phyloP scores from a whole-genome alignment of 1,140 invertebrate genomes.

The Pseudobourletiella spinata region DNA sequence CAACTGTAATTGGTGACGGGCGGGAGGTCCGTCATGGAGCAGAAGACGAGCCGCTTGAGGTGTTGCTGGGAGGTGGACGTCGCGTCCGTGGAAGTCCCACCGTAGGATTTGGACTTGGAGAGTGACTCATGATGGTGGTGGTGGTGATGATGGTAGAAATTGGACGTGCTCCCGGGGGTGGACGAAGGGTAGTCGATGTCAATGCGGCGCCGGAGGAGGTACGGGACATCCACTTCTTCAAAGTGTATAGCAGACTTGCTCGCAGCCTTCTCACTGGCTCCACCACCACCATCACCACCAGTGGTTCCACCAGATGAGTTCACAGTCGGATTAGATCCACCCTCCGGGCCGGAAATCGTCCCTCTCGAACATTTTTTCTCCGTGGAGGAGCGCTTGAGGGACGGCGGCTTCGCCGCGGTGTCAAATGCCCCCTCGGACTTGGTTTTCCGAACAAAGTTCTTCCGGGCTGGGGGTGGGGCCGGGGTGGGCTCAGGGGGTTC shows the following conservation, averaged over 20 bases:
- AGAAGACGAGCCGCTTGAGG: slow-evolving; percentile 12
- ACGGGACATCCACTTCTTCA: slow-evolving; percentile 29
- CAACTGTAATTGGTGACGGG: slow-evolving; percentile 20
- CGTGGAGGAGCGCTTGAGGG: not conserved
- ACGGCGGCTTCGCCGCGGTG: not conserved
- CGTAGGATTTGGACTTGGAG: slow-evolving; percentile 27
- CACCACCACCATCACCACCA: no score
- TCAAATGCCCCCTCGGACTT: slow-evolving; percentile 8
- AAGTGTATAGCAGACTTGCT: slow-evolving; percentile 13
- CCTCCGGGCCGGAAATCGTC: not conserved
- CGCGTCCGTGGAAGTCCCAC: slow-evolving; percentile 3
- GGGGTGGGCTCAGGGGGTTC: no score
- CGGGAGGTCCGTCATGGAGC: slow-evolving; percentile 23
- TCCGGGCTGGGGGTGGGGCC: slow-evolving; percentile 1
- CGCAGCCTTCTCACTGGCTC: no score
- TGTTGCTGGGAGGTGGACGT: not conserved
- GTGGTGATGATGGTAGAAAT: slow-evolving; percentile 6
- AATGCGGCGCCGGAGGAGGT: slow-evolving; percentile 23
- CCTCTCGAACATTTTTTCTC: not conserved
- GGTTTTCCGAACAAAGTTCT: slow-evolving; percentile 2
- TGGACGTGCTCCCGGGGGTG: not conserved
- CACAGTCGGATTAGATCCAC: not conserved
- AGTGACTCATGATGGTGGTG: slow-evolving; percentile 18
- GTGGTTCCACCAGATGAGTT: no score
- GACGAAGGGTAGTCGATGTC: slow-evolving; percentile 10